phyloP scores from a whole-genome alignment of 2,888 invertebrate species.

The Carabus problematicus region DNA sequence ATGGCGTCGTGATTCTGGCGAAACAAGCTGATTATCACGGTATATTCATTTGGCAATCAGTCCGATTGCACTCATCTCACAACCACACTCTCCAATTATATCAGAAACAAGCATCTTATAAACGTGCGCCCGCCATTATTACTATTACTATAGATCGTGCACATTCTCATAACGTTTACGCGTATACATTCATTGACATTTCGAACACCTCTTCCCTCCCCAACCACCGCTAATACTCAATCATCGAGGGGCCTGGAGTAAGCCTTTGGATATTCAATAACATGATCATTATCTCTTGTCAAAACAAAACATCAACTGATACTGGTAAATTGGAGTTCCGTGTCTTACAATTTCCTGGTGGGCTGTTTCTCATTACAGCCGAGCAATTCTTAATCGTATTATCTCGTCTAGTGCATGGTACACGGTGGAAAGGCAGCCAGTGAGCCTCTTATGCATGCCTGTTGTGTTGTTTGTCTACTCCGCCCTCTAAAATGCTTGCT shows the following conservation, averaged over 20 bases:
- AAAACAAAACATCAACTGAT: slow-evolving; percentile 40
- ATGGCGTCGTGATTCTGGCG: background rate
- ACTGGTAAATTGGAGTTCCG: slow-evolving; percentile 35
- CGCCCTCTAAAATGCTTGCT: slow-evolving; percentile 4
- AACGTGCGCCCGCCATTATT: too few species aligned
- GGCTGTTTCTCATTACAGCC: slow-evolving; percentile 36
- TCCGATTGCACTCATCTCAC: slow-evolving; percentile 36
- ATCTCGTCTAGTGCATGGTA: slow-evolving; percentile 21
- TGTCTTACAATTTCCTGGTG: slow-evolving; percentile 33
- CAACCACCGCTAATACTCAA: too few species aligned
- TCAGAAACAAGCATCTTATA: slow-evolving; percentile 7
- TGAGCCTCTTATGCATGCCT: too few species aligned
- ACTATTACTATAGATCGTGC: too few species aligned
- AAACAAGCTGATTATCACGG: slow-evolving; percentile 37
- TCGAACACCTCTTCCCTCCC: background rate
- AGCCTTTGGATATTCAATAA: slow-evolving; percentile 39
- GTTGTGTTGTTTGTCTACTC: too few species aligned
- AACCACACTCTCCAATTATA: slow-evolving; percentile 31
- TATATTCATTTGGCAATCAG: slow-evolving; percentile 35
- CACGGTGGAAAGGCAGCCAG: background rate
- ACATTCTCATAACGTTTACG: background rate
- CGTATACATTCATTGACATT: background rate
- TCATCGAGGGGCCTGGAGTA: background rate
- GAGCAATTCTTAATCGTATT: slow-evolving; percentile 40
- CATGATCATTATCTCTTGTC: slow-evolving; percentile 33